Evolutionary conservation across 2,797 vertebrate species (phyloP).

Genomic region (Esox masquinongy): DNA sequence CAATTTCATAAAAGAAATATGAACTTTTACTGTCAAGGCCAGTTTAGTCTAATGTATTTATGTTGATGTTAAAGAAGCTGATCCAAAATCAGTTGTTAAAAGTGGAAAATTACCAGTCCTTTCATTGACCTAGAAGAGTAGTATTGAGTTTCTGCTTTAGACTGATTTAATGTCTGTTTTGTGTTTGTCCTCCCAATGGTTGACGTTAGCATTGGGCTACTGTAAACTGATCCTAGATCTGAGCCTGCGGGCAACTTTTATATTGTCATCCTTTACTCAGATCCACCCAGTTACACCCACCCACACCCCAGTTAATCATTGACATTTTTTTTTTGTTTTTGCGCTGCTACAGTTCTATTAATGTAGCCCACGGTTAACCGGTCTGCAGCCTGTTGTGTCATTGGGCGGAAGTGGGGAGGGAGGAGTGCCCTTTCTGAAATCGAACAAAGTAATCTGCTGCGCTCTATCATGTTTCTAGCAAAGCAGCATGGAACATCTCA

Average conservation of each 20-base stretch:
- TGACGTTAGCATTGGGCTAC: background rate
- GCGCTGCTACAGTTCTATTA: no score
- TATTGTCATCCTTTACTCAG: background rate
- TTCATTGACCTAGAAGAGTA: background rate
- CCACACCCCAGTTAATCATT: slow-evolving; percentile 39
- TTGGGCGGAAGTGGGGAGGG: no score
- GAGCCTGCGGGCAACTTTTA: background rate
- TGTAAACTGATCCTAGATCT: background rate
- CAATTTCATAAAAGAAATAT: background rate
- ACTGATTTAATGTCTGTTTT: background rate
- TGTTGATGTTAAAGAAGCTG: background rate
- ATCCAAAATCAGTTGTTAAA: background rate
- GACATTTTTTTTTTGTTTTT: no score
- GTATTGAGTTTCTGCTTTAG: background rate
- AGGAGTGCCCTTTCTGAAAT: no score
- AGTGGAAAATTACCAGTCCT: background rate
- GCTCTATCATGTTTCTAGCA: no score
- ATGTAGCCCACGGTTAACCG: no score
- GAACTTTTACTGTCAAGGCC: no score
- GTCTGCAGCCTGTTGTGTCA: no score
- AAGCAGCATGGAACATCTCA: no score
- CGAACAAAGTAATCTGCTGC: no score
- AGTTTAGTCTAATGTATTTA: background rate
- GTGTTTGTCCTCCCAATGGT: background rate
- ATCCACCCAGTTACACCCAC: slow-evolving; percentile 33